Base-by-base conservation (phyloP, 2,888 invertebrate genomes). In the Drosophila diplacantha region DNA sequence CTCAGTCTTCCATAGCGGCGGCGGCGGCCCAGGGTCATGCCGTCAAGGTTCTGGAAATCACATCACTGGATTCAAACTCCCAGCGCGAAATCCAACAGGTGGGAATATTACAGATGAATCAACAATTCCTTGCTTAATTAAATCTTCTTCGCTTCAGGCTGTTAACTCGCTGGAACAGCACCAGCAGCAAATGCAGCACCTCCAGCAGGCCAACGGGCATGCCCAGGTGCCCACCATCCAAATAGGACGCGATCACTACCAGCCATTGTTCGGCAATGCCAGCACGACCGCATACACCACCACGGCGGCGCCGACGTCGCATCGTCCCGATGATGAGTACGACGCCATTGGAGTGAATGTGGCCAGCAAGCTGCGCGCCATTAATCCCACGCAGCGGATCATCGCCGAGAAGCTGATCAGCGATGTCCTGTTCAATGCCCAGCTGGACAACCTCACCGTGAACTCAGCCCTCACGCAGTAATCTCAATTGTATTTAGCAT, bases 281-380 rank as follows among this genome's bases (percentile, higher is more conserved):
- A 29, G 64, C 3, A 75, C 83, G 8, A 75, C 85, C 12, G 75
- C 85, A 5, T 85, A 81, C 20, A 80, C 86, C 6, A 78, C 86
- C 7, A 68, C 87, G 24, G 61, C 85, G 34, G 64, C 80, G 3
- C 67, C 74, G n/a, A 41, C 77, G 7, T 9, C 82, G 31, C 55
- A 75, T 24, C 78, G 83, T 1, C 81, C 83, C 9, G 86, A 85
- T 16, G 87, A 88, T 47, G 88, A 88, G 62, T 88, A 86, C 43
- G 87, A 88, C 72, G 88, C 88, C 0, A 85, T 88, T 31, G 87
- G 88, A 1, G 81, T 87, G 2, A 88, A 88, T 70, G 87, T 88
- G 49, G 87, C 87, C 12, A 86, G 87, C 18, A 88, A 88, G 58
- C 50, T 88, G 43, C 83, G 87, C 1, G 74, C 81, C 3, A 86